Percentiles rank a stretch among this genome's conserved stretches.
phyloP scores from a whole-genome alignment of 2,113 vertebrate genomes.

The Phoenicopterus ruber region DNA sequence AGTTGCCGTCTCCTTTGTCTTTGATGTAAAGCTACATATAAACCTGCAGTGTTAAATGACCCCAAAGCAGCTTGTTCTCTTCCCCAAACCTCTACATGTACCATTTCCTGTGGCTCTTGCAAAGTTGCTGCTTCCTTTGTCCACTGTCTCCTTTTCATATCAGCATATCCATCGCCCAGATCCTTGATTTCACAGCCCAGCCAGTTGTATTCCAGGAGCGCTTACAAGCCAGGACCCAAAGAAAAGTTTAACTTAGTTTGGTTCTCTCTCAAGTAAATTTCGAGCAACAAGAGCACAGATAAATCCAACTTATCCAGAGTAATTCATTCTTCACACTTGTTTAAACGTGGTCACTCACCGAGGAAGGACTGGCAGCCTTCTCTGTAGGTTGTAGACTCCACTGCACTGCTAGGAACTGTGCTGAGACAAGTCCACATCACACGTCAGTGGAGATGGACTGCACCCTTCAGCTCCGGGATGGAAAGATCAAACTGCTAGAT shows the following conservation, averaged over 20 bases:
- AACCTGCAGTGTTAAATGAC: background rate
- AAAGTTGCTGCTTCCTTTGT: background rate
- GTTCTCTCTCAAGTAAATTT: background rate
- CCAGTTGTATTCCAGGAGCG: background rate
- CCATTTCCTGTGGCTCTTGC: background rate
- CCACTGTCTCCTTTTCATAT: background rate
- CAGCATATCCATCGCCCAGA: background rate
- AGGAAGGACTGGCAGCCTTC: constrained; percentile 29
- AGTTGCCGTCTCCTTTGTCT: background rate
- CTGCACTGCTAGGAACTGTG: background rate
- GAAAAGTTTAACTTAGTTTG: constrained; percentile 28
- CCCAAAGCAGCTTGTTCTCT: background rate
- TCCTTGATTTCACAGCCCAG: background rate
- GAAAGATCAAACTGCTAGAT: constrained; percentile 58
- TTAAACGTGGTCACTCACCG: constrained; percentile 27
- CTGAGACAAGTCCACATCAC: constrained; percentile 29
- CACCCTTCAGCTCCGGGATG: constrained; percentile 43
- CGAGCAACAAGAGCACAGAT: background rate
- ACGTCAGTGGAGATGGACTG: constrained; percentile 43
- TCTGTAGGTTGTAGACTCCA: background rate
- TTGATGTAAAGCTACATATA: background rate
- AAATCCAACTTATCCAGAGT: constrained; percentile 14
- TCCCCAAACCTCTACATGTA: background rate
- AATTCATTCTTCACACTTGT: constrained; percentile 35
- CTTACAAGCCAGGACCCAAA: background rate